Base-by-base conservation (phyloP, 1,140 invertebrate genomes). In the Doryteuthis pealeii region DNA sequence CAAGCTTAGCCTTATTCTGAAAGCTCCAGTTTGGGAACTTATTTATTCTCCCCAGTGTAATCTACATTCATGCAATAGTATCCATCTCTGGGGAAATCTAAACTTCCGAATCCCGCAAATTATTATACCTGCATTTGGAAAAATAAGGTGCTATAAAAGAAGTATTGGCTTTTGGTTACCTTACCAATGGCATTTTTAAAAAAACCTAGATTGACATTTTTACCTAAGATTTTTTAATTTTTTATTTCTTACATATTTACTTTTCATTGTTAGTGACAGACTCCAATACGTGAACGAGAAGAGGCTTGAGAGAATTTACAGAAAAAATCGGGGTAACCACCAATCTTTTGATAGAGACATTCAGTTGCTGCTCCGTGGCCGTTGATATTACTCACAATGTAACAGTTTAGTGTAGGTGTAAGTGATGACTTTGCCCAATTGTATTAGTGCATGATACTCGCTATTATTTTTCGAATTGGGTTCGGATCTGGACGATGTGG, bases 391-490 rank as follows among this genome's bases (percentile, higher is more conserved):
- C n/a, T 67, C 92, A 92, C 67, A 92, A 93, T 72, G 93, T 97
- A n/a, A 0, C 90, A 92, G n/a, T 69, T 93, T 95, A 81, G 96
- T 98, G 0, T n/a, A n/a, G n/a, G n/a, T n/a, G 92, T 99, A 8
- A 98, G 98, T 85, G 98, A 92, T 83, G 96, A 98, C 86, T n/a
- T 83, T 98, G 77, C 96, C 96, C 0, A 70, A 76, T 10, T 90
- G 90, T 32, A 94, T 97, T 75, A 95, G 97, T 76, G 95, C 97
- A 74, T 99, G 98, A n/a, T n/a, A n/a, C n/a, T n/a, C n/a, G n/a
- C n/a, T n/a, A n/a, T n/a, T 84, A 95, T 98, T 8, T 96, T 99
- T 88, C 90, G 96, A 66, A 98, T 98, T 83, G 97, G 97, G n/a
- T n/a, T 1, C 90, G 96, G 81, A 99, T n/a, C 96, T 26, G 97